Evolutionary conservation across 2,797 vertebrate genomes (phyloP), one percentile per base, ranked within the genome.

Genomic region (Lithobates pipiens): DNA sequence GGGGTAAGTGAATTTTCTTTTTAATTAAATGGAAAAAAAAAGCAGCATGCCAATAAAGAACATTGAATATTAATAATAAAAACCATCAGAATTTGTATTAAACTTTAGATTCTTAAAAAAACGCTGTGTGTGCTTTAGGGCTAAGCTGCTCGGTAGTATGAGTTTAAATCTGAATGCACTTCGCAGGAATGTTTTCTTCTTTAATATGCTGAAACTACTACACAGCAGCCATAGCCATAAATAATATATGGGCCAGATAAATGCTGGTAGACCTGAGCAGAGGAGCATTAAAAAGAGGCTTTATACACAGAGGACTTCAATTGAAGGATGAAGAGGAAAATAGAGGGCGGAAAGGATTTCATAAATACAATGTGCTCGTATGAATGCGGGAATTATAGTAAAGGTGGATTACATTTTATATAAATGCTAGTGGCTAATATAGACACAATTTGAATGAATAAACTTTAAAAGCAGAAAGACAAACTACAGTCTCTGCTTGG

Each of bases 181-280:
- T 71, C 54, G 25, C n/a, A 29, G 39, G n/a, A 25, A 69, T 69
- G n/a, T 67, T 69, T 42, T 50, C 13, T 69, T 69, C 13, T 69
- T 69, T 79, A 79, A 79, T 80, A 42, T 44, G 63, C 34, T 25
- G 77, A 36, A 39, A 65, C 16, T 44, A 39, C 32, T 39, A 69
- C 36, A 69, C 36, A 80, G 77, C 39, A 70, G 27, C n/a, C 68
- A 71, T 80, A 70, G 54, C 46, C 70, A 70, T 80, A 68, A 71
- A 80, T 80, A 50, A 80, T 71, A 32, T 27, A 70, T 44, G 13
- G 27, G 42, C 70, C 44, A 18, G 67, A 68, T 68, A 79, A 44
- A 79, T 15, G 42, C 63, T 54, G 78, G 67, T 21, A 44, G 46
- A n/a, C 42, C 29, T 75, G n/a, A 25, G 54, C 21, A 73, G 15